A percentile compares a stretch with the other conserved stretches of the same genome.
These are phyloP conservation scores for Rhodinocichla rosea DNA, from an alignment of 2,113 vertebrate species.

Conservation along the genomic window DNA sequence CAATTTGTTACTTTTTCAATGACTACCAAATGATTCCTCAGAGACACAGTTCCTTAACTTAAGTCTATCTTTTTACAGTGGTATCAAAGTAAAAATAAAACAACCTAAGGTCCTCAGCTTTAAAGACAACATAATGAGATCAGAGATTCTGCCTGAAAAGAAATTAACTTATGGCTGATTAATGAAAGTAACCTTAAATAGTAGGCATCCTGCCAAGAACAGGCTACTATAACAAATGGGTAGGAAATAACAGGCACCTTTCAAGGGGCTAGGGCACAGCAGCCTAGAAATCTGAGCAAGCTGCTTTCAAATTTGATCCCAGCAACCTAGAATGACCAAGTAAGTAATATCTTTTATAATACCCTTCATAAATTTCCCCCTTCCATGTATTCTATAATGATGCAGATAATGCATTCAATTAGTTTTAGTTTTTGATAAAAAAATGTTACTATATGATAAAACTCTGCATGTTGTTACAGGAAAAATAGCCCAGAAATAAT, in stretches of 20 bases:
- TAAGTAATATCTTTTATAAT: conserved; percentile 62
- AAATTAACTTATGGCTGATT: conserved; percentile 76
- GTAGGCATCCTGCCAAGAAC: conserved; percentile 57
- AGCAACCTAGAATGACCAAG: conserved; percentile 63
- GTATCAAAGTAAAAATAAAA: conserved; percentile 57
- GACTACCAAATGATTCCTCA: conserved; percentile 50
- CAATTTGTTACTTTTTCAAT: conserved; percentile 55
- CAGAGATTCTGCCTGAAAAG: conserved; percentile 68
- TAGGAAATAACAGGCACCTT: conserved; percentile 58
- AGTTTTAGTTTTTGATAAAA: conserved; percentile 67
- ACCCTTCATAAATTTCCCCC: conserved; percentile 43
- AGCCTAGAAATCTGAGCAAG: conserved; percentile 57
- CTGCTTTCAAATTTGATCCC: conserved; percentile 66
- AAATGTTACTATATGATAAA: conserved; percentile 64
- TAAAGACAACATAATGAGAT: conserved; percentile 71
- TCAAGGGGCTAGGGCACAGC: conserved; percentile 30
- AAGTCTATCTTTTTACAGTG: conserved; percentile 53
- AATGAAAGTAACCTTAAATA: conserved; percentile 75
- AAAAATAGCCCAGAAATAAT: conserved; percentile 29
- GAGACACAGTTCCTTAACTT: conserved; percentile 45
- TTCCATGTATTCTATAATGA: conserved; percentile 24
- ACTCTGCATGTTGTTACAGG: conserved; percentile 49
- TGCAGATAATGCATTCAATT: conserved; percentile 67
- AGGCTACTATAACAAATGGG: conserved; percentile 34
- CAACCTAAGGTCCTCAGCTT: conserved; percentile 54